Evolutionary conservation across 64 coral and sea anemone genomes (phyloP).

Genomic region (Astreopora myriophthalma): DNA sequence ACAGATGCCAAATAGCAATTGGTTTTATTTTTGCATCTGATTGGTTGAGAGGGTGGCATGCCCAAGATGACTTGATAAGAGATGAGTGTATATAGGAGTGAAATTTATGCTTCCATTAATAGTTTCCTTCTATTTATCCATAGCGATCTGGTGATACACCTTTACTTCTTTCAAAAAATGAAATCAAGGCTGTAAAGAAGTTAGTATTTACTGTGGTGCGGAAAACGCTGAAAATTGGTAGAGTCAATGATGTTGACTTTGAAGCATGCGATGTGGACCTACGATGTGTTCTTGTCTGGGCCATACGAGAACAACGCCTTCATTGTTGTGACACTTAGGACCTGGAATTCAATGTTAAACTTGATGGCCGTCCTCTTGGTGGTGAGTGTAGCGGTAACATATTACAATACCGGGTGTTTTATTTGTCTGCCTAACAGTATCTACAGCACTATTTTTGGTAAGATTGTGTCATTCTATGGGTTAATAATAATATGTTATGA

Average conservation of each 20-base stretch:
- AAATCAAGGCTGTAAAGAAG: conserved; percentile 23
- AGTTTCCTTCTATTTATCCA: not conserved
- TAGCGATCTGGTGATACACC: conserved; percentile 29
- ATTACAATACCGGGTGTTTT: not conserved
- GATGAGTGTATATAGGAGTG: not conserved
- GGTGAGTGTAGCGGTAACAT: not conserved
- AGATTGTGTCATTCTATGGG: not conserved
- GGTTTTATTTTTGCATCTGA: too few species aligned
- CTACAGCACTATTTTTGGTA: not conserved
- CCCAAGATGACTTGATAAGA: not conserved
- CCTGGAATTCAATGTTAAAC: conserved; percentile 30
- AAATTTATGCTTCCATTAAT: not conserved
- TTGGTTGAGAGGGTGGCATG: too few species aligned
- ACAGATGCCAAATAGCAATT: too few species aligned
- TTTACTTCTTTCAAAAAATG: not conserved
- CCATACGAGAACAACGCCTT: conserved; percentile 20
- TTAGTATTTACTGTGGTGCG: not conserved
- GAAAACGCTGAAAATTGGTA: not conserved
- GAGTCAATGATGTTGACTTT: not conserved
- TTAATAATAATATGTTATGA: not conserved
- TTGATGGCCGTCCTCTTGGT: conserved; percentile 45
- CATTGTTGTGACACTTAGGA: not conserved
- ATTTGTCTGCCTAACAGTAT: not conserved
- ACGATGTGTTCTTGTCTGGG: not conserved
- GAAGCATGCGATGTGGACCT: conserved; percentile 17